phyloP scores from a whole-genome alignment of 2,888 invertebrate species.

The Zygogramma bicolorata region DNA sequence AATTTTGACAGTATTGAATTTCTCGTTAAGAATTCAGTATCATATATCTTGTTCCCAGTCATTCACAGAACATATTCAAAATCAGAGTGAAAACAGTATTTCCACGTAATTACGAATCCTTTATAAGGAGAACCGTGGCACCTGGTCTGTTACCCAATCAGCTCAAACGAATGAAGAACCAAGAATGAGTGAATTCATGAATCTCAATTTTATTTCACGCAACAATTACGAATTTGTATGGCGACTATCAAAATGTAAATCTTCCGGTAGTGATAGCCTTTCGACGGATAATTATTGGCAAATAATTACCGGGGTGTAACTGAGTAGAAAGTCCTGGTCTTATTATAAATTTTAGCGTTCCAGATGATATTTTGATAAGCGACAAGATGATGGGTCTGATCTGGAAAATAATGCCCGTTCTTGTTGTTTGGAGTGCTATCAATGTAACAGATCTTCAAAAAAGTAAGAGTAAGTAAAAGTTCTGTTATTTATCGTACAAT shows the following conservation, averaged over 20 bases:
- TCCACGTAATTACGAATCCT: slow-evolving; percentile 19
- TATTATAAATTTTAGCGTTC: slow-evolving; percentile 9
- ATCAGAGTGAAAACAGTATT: slow-evolving; percentile 21
- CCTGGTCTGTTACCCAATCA: slow-evolving; percentile 28
- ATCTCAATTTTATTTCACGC: slow-evolving; percentile 18
- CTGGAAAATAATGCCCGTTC: neutral
- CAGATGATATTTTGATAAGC: neutral
- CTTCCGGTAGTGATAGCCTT: slow-evolving; percentile 4
- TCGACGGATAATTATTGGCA: slow-evolving; percentile 21
- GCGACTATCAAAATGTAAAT: slow-evolving; percentile 15
- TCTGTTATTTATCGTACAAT: neutral
- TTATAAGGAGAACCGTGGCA: slow-evolving; percentile 16
- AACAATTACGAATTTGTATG: slow-evolving; percentile 16
- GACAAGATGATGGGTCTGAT: neutral
- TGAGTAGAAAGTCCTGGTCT: slow-evolving; percentile 9
- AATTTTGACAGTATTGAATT: neutral
- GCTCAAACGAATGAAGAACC: slow-evolving; percentile 21
- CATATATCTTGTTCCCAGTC: neutral
- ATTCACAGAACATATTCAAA: slow-evolving; percentile 13
- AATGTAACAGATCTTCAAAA: neutral
- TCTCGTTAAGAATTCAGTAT: too few relatives aligned
- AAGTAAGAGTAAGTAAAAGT: slow-evolving; percentile 11
- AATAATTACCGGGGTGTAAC: slow-evolving; percentile 20
- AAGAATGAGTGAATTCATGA: slow-evolving; percentile 23
- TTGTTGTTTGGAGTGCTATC: neutral